phyloP scores from a whole-genome alignment of 2,797 vertebrate genomes.

The Mico argentatus region DNA sequence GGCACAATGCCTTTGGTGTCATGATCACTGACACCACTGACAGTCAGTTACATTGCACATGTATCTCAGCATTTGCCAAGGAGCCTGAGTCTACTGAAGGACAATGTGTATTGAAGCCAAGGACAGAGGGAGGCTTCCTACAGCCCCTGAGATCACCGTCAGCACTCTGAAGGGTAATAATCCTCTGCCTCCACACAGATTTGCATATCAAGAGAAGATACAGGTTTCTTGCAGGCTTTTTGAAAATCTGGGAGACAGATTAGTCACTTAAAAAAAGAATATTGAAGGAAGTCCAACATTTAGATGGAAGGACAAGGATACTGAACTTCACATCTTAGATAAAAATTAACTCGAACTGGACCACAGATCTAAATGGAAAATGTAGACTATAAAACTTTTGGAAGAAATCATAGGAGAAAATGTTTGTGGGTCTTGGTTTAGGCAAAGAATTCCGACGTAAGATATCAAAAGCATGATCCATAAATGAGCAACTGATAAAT shows the following conservation, averaged over 20 bases:
- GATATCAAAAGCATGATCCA: not conserved
- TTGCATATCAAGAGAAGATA: not conserved
- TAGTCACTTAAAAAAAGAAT: not conserved
- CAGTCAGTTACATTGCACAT: not conserved
- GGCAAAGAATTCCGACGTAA: not conserved
- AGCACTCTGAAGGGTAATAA: not conserved
- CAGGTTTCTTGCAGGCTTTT: not conserved
- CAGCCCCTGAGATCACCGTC: not conserved
- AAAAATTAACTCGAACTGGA: not conserved
- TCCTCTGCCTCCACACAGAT: not conserved
- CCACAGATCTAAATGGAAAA: not conserved
- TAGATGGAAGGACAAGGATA: not conserved
- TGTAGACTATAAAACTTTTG: not conserved
- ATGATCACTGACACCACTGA: not conserved
- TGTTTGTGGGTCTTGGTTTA: not conserved
- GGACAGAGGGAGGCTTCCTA: not conserved
- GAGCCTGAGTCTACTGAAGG: not conserved
- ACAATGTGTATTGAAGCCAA: rapidly evolving
- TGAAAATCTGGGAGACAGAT: not conserved
- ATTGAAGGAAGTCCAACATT: not conserved
- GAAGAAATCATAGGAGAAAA: not conserved
- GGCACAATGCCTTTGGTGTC: no score
- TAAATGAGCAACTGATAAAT: not conserved
- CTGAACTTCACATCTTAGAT: not conserved
- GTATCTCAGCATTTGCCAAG: not conserved